Conservation (phyloP, 2,888 invertebrate species). For the Pardosa pseudoannulata region DNA sequence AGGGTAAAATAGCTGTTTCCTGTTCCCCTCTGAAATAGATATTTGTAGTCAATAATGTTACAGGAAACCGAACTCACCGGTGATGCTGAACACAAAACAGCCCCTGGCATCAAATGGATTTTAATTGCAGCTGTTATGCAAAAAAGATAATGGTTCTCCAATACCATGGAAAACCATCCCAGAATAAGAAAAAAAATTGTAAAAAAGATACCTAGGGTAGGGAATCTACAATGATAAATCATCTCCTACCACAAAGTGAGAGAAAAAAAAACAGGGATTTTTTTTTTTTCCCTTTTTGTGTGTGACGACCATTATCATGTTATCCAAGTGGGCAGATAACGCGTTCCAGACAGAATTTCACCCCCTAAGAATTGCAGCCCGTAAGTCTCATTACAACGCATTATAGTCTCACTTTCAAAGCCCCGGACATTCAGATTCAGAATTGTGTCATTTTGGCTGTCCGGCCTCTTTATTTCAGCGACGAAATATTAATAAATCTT, state of each 20-base stretch:
- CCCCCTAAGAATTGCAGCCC: not conserved
- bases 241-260: not conserved
- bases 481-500: slow-evolving; percentile 3
- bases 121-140: slow-evolving; percentile 46
- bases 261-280: not conserved
- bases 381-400: slow-evolving; percentile 49
- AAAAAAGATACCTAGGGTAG: slow-evolving; percentile 15
- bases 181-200: not conserved
- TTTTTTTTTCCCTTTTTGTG: slow-evolving; percentile 22
- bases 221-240: slow-evolving; percentile 30
- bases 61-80: not conserved
- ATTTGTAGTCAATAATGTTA: not conserved
- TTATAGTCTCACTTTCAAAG: slow-evolving; percentile 61
- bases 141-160: slow-evolving; percentile 56
- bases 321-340: slow-evolving; percentile 65
- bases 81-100: not conserved
- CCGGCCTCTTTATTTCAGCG: slow-evolving; percentile 1
- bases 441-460: not conserved
- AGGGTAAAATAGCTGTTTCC: too few species aligned
- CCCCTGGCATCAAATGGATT: slow-evolving; percentile 13
- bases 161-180: slow-evolving; percentile 36
- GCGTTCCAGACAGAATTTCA: not conserved
- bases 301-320: slow-evolving; percentile 50
- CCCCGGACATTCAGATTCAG: slow-evolving; percentile 11
- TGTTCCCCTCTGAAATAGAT: not conserved